These are phyloP conservation scores for Nycticryphes semicollaris DNA, from an alignment of 2,113 vertebrate genomes.

Conservation along the genomic window DNA sequence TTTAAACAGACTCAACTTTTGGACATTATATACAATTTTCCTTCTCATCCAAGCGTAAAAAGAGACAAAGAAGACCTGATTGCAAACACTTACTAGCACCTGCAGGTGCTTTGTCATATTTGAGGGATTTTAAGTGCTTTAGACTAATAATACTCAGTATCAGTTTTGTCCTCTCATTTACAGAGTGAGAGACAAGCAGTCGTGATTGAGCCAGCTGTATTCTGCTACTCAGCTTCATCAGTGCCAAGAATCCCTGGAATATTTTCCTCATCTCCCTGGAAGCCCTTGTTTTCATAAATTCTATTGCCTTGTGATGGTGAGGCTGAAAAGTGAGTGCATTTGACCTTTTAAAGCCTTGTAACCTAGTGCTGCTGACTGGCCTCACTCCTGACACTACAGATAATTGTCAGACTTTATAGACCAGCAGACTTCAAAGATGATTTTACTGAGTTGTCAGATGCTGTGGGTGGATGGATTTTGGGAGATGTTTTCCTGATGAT, in stretches of 20 bases:
- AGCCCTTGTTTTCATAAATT: not conserved
- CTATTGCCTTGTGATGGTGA: not conserved
- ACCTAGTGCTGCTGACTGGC: not conserved
- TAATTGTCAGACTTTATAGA: not conserved
- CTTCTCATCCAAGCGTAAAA: not conserved
- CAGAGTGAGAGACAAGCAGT: not conserved
- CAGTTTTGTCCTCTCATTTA: not conserved
- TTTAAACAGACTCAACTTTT: not conserved
- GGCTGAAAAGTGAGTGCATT: not conserved
- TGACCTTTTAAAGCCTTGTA: not conserved
- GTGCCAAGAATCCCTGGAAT: not conserved
- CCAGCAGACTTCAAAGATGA: not conserved
- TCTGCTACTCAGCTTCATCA: not conserved
- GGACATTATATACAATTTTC: not conserved
- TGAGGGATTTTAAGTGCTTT: not conserved
- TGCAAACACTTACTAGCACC: not conserved
- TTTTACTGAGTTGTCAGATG: not conserved
- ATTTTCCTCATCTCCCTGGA: not conserved
- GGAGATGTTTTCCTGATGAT: not conserved
- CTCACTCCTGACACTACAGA: not conserved
- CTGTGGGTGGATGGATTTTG: not conserved
- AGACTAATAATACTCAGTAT: not conserved
- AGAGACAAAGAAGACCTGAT: constrained; percentile 30
- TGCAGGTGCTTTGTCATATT: not conserved
- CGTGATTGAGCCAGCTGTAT: not conserved